Percentiles rank a stretch among this genome's conserved stretches.
These are phyloP conservation scores for Pandemis heparana DNA, from an alignment of 2,888 invertebrate species.

Conservation along the genomic window DNA sequence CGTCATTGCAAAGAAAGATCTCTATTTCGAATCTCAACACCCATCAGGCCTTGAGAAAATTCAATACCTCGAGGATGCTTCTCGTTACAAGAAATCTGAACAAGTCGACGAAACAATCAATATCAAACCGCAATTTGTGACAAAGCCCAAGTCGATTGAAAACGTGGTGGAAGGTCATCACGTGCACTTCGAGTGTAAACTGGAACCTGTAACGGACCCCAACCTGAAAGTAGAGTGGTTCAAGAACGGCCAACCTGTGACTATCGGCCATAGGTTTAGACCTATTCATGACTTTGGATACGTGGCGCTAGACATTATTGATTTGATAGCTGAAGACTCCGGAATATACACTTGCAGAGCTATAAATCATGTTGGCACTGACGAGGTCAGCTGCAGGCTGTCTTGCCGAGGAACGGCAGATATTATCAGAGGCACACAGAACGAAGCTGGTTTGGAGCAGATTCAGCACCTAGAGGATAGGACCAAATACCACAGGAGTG, in stretches of 20 bases:
- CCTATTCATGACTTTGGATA: conserved; percentile 99
- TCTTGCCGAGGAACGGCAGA: conserved; percentile 91
- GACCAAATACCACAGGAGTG: conserved; percentile 90
- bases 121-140: conserved; percentile 93
- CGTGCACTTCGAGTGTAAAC: conserved; percentile 98
- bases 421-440: conserved; percentile 94
- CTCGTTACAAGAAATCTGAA: conserved; percentile 93
- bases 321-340: conserved; percentile 97
- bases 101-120: conserved; percentile 93
- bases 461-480: conserved; percentile 96
- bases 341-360: conserved; percentile 98
- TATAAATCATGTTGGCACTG: conserved; percentile 95
- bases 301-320: conserved; percentile 98
- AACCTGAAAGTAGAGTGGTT: conserved; percentile 99
- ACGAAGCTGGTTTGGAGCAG: conserved; percentile 94
- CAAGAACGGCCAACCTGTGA: conserved; percentile 97
- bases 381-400: conserved; percentile 92
- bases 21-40: conserved; percentile 95
- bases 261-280: conserved; percentile 97
- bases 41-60: conserved; percentile 96
- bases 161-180: conserved; percentile 95
- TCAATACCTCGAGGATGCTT: conserved; percentile 95
- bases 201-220: conserved; percentile 98
- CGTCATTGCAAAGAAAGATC: conserved; percentile 95
- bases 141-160: conserved; percentile 94